Percentiles rank a stretch among this genome's conserved stretches.
These are phyloP conservation scores for Eurytoma adleriae DNA, from an alignment of 2,888 invertebrate genomes.

Conservation along the genomic window DNA sequence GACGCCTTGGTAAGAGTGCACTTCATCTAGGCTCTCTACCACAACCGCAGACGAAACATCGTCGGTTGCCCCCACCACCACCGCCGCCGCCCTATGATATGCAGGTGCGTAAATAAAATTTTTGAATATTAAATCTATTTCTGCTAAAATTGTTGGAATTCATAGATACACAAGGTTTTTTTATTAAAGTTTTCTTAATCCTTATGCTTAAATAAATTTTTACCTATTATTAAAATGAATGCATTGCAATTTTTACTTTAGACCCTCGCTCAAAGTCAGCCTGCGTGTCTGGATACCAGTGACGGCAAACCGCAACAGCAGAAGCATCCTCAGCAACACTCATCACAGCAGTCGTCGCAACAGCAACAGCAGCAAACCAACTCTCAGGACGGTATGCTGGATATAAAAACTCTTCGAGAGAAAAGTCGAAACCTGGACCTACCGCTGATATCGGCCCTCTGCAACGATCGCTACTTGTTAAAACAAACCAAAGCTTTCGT, in stretches of 20 bases:
- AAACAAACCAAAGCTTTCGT: conserved; percentile 93
- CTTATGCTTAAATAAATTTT: not conserved
- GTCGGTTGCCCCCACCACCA: conserved; percentile 79
- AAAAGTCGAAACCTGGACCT: conserved; percentile 93
- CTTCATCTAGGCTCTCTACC: conserved; percentile 65
- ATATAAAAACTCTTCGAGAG: conserved; percentile 90
- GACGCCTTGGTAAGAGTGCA: conserved; percentile 5
- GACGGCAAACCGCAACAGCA: conserved; percentile 57
- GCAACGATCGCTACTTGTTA: conserved; percentile 92
- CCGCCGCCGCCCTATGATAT: conserved; percentile 78
- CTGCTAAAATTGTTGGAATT: not conserved
- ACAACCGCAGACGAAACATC: conserved; percentile 76
- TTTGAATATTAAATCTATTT: not conserved
- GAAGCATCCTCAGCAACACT: conserved; percentile 50
- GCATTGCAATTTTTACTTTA: conserved; percentile 55
- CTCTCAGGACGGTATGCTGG: conserved; percentile 77
- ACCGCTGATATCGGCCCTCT: conserved; percentile 94
- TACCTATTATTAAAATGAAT: not conserved
- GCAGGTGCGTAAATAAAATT: conserved; percentile 66
- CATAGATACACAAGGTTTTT: not conserved
- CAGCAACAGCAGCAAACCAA: conserved; percentile 53
- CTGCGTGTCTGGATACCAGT: conserved; percentile 57
- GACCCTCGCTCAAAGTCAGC: conserved; percentile 72
- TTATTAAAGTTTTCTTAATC: not conserved
- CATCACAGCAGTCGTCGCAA: conserved; percentile 59